These are phyloP conservation scores for Spodoptera litura DNA, from an alignment of 1,140 invertebrate species.

Conservation along the genomic window DNA sequence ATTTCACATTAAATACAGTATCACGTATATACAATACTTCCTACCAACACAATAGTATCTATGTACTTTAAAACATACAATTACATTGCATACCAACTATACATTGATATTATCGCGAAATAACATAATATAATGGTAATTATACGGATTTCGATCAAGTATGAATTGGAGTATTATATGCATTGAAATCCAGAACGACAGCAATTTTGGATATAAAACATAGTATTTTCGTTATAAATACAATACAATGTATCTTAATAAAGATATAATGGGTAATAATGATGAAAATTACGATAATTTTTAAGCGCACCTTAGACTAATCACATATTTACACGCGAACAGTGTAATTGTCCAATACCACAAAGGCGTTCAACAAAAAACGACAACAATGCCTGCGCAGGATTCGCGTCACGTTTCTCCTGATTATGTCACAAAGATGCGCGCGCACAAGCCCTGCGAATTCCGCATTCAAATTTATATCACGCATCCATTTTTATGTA, in stretches of 20 bases:
- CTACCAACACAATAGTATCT: neutral
- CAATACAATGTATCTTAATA: too few relatives aligned
- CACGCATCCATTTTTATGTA: constrained; percentile 33
- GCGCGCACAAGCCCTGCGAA: constrained; percentile 16
- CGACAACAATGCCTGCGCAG: constrained; percentile 21
- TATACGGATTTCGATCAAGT: neutral
- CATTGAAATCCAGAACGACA: neutral
- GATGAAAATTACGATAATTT: constrained; percentile 1
- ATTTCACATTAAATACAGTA: neutral
- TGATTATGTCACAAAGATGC: constrained; percentile 37
- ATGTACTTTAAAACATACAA: constrained; percentile 1
- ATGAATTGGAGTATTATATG: too few relatives aligned
- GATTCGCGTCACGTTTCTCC: constrained; percentile 35
- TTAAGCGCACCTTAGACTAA: neutral
- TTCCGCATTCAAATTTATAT: constrained; percentile 42
- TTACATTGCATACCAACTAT: neutral
- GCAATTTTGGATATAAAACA: neutral
- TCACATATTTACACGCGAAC: constrained; percentile 15
- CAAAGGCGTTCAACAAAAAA: constrained; percentile 33
- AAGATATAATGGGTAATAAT: too few relatives aligned
- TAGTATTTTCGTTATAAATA: too few relatives aligned
- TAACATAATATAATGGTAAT: neutral
- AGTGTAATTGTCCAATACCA: constrained; percentile 27
- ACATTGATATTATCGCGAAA: constrained; percentile 10
- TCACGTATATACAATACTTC: neutral